phyloP scores from a whole-genome alignment of 2,113 vertebrate genomes.

The Sinocyclocheilus anophthalmus region DNA sequence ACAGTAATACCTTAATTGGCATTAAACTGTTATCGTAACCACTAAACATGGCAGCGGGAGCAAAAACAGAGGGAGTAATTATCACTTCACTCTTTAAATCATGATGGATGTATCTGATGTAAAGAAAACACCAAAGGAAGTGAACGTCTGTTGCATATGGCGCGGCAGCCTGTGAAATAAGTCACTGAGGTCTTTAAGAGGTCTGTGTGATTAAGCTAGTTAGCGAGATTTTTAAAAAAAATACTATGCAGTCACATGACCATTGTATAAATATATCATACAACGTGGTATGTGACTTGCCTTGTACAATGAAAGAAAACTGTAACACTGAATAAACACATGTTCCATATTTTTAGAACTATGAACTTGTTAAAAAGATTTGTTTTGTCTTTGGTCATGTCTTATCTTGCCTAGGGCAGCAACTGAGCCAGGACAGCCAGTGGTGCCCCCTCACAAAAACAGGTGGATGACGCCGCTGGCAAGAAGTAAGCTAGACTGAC shows the following conservation, averaged over 20 bases:
- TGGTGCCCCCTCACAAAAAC: background rate
- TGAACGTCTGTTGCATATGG: slow-evolving; percentile 24
- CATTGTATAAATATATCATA: too few relatives aligned
- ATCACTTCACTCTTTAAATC: slow-evolving; percentile 21
- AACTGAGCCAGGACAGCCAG: background rate
- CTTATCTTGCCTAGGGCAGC: background rate
- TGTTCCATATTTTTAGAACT: background rate
- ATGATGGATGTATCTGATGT: slow-evolving; percentile 25
- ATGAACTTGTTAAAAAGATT: background rate
- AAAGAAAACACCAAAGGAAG: slow-evolving; percentile 25
- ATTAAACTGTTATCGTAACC: slow-evolving; percentile 2
- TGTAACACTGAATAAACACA: background rate
- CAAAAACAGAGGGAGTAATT: slow-evolving; percentile 26
- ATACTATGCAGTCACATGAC: background rate
- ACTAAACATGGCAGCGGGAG: slow-evolving; percentile 20
- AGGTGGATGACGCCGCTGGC: background rate
- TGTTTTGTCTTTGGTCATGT: background rate
- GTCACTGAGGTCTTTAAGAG: slow-evolving; percentile 5
- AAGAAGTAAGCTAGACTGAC: background rate
- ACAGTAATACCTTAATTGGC: slow-evolving; percentile 16
- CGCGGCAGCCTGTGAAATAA: background rate
- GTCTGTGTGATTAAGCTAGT: background rate
- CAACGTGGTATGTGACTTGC: too few relatives aligned
- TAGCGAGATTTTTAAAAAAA: too few relatives aligned
- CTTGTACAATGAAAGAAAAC: background rate